Percentiles rank a stretch among this genome's conserved stretches.
Conservation (phyloP, 2,888 invertebrate genomes). For the Napeogenes sylphis region DNA sequence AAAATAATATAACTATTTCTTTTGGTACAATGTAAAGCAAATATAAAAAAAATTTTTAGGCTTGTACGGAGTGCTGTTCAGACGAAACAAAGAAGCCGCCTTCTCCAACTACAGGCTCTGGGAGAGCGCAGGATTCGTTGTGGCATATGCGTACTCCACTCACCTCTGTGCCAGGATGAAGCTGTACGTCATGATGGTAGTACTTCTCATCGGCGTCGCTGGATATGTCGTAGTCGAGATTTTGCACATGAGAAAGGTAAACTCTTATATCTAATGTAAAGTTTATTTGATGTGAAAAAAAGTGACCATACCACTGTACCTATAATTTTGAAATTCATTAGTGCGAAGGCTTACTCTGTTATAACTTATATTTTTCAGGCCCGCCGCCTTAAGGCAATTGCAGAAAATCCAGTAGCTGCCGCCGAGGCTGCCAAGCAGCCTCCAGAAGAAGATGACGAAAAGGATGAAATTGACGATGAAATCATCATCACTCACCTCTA, state of each 20-base stretch:
- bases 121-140: slow-evolving; percentile 94
- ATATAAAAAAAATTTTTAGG: slow-evolving; percentile 70
- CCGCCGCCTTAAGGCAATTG: slow-evolving; percentile 84
- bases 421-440: slow-evolving; percentile 82
- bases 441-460: slow-evolving; percentile 89
- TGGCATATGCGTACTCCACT: slow-evolving; percentile 92
- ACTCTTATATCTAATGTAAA: neutral
- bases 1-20: neutral
- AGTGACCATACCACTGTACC: too few relatives aligned
- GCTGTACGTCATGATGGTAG: slow-evolving; percentile 89
- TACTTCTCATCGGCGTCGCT: slow-evolving; percentile 83
- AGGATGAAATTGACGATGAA: slow-evolving; percentile 92
- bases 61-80: slow-evolving; percentile 90
- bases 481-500: slow-evolving; percentile 91
- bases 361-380: slow-evolving; percentile 55
- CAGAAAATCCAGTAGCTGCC: slow-evolving; percentile 79
- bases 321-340: too few relatives aligned
- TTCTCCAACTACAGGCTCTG: slow-evolving; percentile 94
- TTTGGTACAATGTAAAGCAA: neutral
- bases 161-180: slow-evolving; percentile 91
- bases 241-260: slow-evolving; percentile 87
- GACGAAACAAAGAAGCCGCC: slow-evolving; percentile 93
- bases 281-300: neutral
- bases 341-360: neutral
- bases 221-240: slow-evolving; percentile 90